Conservation (phyloP, 2,888 invertebrate genomes). For the Brachypalpus laphriformis region DNA sequence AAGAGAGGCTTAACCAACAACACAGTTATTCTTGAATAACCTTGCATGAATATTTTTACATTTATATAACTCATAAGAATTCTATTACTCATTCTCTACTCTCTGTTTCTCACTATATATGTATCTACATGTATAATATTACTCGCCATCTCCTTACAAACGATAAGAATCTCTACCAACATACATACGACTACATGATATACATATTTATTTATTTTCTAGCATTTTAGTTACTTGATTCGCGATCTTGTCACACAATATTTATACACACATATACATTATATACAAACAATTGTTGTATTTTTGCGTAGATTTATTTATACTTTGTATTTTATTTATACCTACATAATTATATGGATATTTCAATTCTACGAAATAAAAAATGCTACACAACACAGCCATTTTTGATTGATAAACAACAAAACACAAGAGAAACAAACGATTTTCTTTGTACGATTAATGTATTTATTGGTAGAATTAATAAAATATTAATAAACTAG, state of each 20-base stretch:
- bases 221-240: conserved; percentile 41
- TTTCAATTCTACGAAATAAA: conserved; percentile 39
- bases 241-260: conserved; percentile 65
- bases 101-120: not conserved
- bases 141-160: not conserved
- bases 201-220: conserved; percentile 38
- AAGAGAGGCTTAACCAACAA: conserved; percentile 24
- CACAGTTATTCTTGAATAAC: conserved; percentile 42
- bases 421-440: conserved; percentile 20
- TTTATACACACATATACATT: conserved; percentile 34
- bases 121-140: conserved; percentile 41
- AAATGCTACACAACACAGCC: conserved; percentile 70
- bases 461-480: conserved; percentile 66
- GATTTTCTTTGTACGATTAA: conserved; percentile 58
- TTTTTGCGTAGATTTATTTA: conserved; percentile 62
- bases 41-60: conserved; percentile 29
- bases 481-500: conserved; percentile 46
- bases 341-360: not conserved
- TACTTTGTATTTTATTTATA: conserved; percentile 64
- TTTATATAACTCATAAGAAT: conserved; percentile 4
- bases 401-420: conserved; percentile 35
- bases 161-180: not conserved
- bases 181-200: not conserved
- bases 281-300: conserved; percentile 64
- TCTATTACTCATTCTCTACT: not conserved